Evolutionary conservation across 2,888 invertebrate genomes (phyloP).

Genomic region (Ariolimax columbianus): DNA sequence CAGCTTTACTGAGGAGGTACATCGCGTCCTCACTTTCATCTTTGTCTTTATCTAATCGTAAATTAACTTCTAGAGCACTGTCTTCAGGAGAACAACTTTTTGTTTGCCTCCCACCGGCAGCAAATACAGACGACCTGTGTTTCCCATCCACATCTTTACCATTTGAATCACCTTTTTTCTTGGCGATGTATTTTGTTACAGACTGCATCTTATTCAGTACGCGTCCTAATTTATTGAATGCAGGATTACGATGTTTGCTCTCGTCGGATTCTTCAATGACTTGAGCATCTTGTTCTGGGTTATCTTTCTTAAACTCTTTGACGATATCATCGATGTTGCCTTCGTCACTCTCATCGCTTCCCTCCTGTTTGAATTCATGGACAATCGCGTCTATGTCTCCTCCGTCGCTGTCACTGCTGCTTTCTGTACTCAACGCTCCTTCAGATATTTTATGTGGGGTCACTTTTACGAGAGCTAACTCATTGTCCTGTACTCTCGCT

Average conservation of each 20-base stretch:
- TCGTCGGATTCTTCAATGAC: background rate
- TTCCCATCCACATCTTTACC: conserved; percentile 16
- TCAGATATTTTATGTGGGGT: background rate
- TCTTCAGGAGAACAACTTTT: conserved; percentile 23
- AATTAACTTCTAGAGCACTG: background rate
- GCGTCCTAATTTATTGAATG: conserved; percentile 39
- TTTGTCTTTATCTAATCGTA: background rate
- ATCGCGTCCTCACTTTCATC: conserved; percentile 37
- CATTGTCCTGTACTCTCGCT: background rate
- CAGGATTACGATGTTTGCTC: background rate
- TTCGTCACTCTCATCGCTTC: conserved; percentile 26
- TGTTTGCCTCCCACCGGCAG: background rate
- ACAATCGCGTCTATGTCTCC: background rate
- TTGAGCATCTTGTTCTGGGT: background rate
- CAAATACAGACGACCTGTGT: conserved; percentile 15
- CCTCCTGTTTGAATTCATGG: conserved; percentile 21
- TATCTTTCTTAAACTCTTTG: conserved; percentile 35
- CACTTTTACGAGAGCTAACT: background rate
- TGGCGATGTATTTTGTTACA: conserved; percentile 42
- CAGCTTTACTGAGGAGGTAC: conserved; percentile 42
- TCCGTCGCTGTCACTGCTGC: conserved; percentile 11
- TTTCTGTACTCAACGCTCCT: background rate
- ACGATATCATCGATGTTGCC: conserved; percentile 44
- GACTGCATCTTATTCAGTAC: conserved; percentile 50
- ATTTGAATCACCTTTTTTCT: conserved; percentile 20